Base-by-base conservation (phyloP, 2,888 invertebrate species). In the Gortyna flavago region DNA sequence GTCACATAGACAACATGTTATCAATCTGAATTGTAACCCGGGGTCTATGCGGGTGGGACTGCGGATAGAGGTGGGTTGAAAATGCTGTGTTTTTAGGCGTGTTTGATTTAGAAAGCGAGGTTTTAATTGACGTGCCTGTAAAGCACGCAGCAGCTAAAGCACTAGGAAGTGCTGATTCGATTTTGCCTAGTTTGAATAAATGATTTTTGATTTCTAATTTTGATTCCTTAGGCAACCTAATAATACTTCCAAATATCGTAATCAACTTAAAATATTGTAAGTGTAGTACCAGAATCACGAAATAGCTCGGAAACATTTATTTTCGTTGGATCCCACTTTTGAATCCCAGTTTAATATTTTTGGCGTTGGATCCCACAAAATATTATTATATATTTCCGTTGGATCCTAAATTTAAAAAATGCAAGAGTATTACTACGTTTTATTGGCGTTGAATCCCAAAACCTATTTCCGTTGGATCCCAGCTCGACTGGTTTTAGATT, bases 21-120 rank as follows among this genome's bases (percentile, higher is more conserved):
- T 87, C 80, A 79, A 86, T 86, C 74, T 73, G 61, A 79, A 73
- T 84, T 83, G 83, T 71, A 69, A 78, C 77, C 71, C 61, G 54
- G 67, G 29, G 32, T 59, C 85, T 69, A 85, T 77, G 85, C 71
- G 74, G 82, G 69, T 41, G 35, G 59, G 51, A 70, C 57, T 73
- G 84, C 79, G 51, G 64, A 69, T 72, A 64, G 16, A 66, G 32
- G 44, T 35, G 18, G 11, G 7, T 61, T 70, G 44, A 64, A 73
- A 38, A 77, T n/a, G 29, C 59, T 35, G 21, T 21, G 21, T 79
- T 65, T 66, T 64, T 54, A 16, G n/a, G 21, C 11, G 16, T 38
- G 11, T 75, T 73, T 18, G n/a, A 4, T 38, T 59, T 21, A 18
- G 5, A 48, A 57, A n/a, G 54, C 5, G n/a, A n/a, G 54, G n/a